phyloP scores from a whole-genome alignment of 2,797 vertebrate genomes.

The Tarsius wallacei region DNA sequence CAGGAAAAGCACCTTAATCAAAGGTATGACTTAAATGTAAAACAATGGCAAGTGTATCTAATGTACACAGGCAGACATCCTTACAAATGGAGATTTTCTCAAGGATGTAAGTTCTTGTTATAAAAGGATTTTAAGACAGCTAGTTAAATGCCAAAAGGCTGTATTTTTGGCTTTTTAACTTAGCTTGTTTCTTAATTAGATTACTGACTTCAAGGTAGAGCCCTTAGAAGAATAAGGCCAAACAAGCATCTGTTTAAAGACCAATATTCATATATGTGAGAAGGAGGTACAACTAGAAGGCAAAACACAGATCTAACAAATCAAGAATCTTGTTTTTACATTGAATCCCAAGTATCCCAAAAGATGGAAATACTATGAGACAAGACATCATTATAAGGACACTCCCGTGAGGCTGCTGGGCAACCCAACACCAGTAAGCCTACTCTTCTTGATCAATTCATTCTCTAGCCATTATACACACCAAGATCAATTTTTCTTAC shows the following conservation, averaged over 20 bases:
- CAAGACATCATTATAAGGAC: background rate
- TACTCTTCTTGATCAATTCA: background rate
- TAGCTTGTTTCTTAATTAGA: too few relatives aligned
- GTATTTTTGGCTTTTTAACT: too few relatives aligned
- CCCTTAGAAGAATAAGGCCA: too few relatives aligned
- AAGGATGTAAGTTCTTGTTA: background rate
- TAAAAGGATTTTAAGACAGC: too few relatives aligned
- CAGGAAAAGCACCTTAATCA: background rate
- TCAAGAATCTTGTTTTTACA: background rate
- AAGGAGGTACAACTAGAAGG: background rate
- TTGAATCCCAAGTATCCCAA: background rate
- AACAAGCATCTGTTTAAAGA: background rate
- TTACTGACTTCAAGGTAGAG: too few relatives aligned
- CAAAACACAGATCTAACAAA: background rate
- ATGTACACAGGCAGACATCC: too few relatives aligned
- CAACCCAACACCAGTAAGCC: background rate
- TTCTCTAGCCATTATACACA: background rate
- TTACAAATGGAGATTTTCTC: too few relatives aligned
- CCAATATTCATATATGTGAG: background rate
- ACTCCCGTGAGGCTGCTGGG: background rate
- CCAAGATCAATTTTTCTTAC: too few relatives aligned
- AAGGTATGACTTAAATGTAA: background rate
- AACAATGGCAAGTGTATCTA: background rate
- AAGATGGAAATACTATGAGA: background rate
- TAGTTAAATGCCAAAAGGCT: too few relatives aligned